These are phyloP conservation scores for Girardinichthys multiradiatus DNA, from an alignment of 2,113 vertebrate genomes.

Conservation along the genomic window DNA sequence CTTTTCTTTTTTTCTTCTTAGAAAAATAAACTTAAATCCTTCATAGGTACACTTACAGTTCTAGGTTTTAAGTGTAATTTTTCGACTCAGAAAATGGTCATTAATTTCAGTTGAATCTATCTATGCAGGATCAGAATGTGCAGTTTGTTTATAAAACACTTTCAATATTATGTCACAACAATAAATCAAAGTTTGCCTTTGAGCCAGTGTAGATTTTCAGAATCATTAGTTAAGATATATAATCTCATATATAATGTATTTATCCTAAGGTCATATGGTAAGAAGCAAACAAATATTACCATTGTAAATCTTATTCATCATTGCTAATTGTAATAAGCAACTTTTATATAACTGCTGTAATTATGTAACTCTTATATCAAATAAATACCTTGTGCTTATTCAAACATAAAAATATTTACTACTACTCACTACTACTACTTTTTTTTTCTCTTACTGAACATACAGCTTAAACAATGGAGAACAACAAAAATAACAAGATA, in stretches of 20 bases:
- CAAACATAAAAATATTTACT: neutral
- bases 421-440: neutral
- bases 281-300: neutral
- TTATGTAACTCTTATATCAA: neutral
- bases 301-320: neutral
- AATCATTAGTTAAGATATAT: too few relatives aligned
- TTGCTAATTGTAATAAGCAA: neutral
- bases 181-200: neutral
- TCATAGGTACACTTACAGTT: neutral
- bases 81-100: neutral
- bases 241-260: neutral
- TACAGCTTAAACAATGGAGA: neutral
- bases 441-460: neutral
- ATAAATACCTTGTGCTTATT: neutral
- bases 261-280: neutral
- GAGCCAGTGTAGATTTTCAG: neutral
- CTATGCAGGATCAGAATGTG: neutral
- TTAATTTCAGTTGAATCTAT: neutral
- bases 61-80: neutral
- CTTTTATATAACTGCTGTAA: neutral
- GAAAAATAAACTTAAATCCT: neutral
- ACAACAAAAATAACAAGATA: neutral
- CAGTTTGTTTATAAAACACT: neutral
- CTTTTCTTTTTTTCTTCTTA: neutral
- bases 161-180: neutral